Conservation (phyloP, 2,888 invertebrate species). For the Diarsia rubi region DNA sequence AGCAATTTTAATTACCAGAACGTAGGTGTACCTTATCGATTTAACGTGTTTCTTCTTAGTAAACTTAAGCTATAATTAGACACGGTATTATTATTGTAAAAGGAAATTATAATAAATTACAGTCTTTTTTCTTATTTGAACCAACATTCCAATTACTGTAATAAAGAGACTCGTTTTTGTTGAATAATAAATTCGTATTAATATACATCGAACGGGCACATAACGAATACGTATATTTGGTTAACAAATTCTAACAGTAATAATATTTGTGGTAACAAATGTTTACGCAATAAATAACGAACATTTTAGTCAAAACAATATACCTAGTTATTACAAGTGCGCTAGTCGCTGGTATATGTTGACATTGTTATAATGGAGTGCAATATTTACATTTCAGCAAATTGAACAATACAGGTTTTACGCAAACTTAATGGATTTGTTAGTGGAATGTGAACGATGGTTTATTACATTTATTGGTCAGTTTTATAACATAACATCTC, state of each 20-base stretch:
- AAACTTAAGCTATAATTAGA: constrained; percentile 2
- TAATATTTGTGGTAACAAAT: constrained; percentile 16
- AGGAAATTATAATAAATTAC: constrained; percentile 20
- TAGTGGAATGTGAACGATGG: neutral
- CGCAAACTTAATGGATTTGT: constrained; percentile 13
- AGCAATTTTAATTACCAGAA: neutral
- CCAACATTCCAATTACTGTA: constrained; percentile 25
- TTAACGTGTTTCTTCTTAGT: constrained; percentile 16
- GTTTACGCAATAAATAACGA: constrained; percentile 31
- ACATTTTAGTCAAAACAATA: constrained; percentile 40
- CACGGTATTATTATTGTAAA: neutral
- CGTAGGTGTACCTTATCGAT: neutral
- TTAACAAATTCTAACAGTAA: constrained; percentile 9
- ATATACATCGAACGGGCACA: constrained; percentile 13
- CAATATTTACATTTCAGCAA: constrained; percentile 39
- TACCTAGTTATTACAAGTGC: constrained; percentile 34
- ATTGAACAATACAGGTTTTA: neutral
- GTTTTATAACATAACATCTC: too few relatives aligned
- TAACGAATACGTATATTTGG: constrained; percentile 5
- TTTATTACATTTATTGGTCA: neutral
- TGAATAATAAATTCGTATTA: constrained; percentile 25
- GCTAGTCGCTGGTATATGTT: constrained; percentile 16
- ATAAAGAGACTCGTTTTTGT: constrained; percentile 16
- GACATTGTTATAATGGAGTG: constrained; percentile 40
- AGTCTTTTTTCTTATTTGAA: constrained; percentile 20